phyloP scores from a whole-genome alignment of 2,797 vertebrate genomes.

The Myotis planiceps region DNA sequence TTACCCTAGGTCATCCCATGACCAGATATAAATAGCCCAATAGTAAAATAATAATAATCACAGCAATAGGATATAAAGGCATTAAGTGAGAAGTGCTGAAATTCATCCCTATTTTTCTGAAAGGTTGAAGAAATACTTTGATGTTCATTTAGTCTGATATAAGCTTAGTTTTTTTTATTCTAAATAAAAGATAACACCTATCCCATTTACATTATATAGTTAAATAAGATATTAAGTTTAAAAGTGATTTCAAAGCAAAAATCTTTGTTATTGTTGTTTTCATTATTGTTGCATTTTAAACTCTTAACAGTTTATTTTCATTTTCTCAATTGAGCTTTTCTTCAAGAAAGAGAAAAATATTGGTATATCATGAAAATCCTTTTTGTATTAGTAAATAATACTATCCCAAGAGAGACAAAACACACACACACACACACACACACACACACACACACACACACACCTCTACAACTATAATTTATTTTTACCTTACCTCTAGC shows the following conservation, averaged over 20 bases:
- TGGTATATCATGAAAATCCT: background rate
- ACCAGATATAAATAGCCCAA: background rate
- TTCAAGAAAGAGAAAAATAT: background rate
- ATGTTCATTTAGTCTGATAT: background rate
- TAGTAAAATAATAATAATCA: background rate
- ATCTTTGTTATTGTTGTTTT: background rate
- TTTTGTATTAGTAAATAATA: background rate
- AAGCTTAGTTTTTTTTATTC: background rate
- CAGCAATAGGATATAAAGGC: background rate
- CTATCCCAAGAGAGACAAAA: background rate
- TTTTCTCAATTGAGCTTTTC: background rate
- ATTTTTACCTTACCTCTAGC: background rate
- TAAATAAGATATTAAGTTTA: conserved; percentile 24
- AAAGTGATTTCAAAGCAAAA: conserved; percentile 37
- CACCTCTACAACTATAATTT: background rate
- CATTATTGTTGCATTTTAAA: background rate
- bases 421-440: background rate
- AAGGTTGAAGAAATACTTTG: background rate
- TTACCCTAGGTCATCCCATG: background rate
- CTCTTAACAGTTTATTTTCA: background rate
- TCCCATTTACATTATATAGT: background rate
- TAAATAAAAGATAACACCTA: conserved; percentile 7
- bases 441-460: background rate
- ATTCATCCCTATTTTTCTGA: background rate
- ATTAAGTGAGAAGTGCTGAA: background rate